Evolutionary conservation across 2,797 vertebrate species (phyloP).

Genomic region (Hemibagrus guttatus): DNA sequence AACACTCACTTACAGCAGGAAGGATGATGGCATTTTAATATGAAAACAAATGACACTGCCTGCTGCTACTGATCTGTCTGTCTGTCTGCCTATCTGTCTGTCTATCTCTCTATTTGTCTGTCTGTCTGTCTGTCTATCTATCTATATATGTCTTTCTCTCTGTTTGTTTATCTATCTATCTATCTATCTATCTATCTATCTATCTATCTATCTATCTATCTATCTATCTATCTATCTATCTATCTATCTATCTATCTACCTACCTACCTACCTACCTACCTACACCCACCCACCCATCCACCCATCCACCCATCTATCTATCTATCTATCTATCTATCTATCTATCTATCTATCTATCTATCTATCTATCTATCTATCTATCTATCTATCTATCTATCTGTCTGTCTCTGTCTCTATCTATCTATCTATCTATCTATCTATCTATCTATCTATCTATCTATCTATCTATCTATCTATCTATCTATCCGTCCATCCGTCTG

Average conservation of each 20-base stretch:
- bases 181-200: background rate
- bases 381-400: background rate
- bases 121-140: background rate
- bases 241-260: background rate
- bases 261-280: background rate
- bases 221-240: background rate
- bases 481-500: no score
- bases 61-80: background rate
- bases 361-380: background rate
- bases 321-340: background rate
- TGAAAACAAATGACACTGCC: background rate
- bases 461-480: no score
- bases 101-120: background rate
- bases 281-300: no score
- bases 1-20: background rate
- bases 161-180: background rate
- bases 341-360: background rate
- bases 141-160: background rate
- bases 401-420: no score
- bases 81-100: background rate
- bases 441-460: no score
- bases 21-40: background rate
- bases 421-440: no score
- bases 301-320: fast-evolving
- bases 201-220: background rate